Evolutionary conservation across 2,888 invertebrate genomes (phyloP).

Genomic region (Drosophila borealis): DNA sequence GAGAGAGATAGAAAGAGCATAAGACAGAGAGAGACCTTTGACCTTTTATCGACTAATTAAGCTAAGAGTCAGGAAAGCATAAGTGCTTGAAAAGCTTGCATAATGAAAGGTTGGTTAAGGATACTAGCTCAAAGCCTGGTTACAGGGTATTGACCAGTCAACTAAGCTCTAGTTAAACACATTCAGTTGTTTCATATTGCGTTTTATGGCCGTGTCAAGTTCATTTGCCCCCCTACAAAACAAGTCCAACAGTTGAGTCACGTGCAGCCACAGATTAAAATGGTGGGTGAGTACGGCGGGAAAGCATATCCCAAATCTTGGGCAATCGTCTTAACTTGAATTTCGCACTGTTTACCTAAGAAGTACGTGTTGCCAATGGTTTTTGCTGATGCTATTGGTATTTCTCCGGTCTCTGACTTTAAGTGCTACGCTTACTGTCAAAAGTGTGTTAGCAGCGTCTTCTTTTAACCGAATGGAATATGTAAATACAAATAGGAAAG

Average conservation of each 20-base stretch:
- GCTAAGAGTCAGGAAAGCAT: too few relatives aligned
- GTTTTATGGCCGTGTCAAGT: slow-evolving; percentile 23
- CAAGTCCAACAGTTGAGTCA: slow-evolving; percentile 37
- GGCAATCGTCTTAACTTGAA: slow-evolving; percentile 2
- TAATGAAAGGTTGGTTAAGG: too few relatives aligned
- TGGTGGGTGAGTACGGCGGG: slow-evolving; percentile 2
- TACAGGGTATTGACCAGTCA: not conserved
- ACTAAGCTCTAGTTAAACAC: too few relatives aligned
- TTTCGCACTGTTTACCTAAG: slow-evolving; percentile 4
- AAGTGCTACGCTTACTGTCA: not conserved
- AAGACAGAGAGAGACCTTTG: too few relatives aligned
- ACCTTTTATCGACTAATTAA: too few relatives aligned
- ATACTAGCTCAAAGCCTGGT: too few relatives aligned
- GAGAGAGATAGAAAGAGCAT: too few relatives aligned
- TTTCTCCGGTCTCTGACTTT: not conserved
- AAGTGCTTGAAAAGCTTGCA: too few relatives aligned
- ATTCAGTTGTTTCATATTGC: slow-evolving; percentile 10
- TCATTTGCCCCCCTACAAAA: not conserved
- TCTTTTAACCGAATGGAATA: not conserved
- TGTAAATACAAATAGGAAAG: slow-evolving; percentile 1
- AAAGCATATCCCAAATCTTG: slow-evolving; percentile 1
- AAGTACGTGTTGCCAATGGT: slow-evolving; percentile 1
- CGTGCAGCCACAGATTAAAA: slow-evolving; percentile 29
- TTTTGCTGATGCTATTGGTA: not conserved
- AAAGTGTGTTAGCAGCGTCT: not conserved